Evolutionary conservation across 2,888 invertebrate genomes (phyloP).

Genomic region (Resseliella maxima): DNA sequence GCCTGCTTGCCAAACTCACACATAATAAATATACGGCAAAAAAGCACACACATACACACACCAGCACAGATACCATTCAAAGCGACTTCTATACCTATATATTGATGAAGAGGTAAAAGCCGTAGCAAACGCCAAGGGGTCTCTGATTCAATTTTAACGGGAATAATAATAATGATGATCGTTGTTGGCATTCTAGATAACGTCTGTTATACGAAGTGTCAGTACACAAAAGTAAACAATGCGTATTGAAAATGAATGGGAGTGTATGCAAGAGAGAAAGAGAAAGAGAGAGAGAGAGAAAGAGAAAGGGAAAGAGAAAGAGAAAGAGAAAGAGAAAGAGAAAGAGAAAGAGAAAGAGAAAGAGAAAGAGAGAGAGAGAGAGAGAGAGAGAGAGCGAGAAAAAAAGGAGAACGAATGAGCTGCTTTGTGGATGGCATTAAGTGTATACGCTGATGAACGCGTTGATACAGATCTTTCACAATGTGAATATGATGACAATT

Average conservation of each 20-base stretch:
- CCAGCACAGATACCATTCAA: neutral
- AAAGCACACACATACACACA: neutral
- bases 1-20: no score
- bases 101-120: neutral
- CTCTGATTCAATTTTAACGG: conserved; percentile 51
- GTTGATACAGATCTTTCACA: conserved; percentile 25
- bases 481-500: conserved; percentile 44
- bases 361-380: neutral
- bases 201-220: conserved; percentile 27
- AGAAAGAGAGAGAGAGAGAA: neutral
- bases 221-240: conserved; percentile 51
- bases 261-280: no score
- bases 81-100: neutral
- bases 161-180: conserved; percentile 31
- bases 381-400: neutral
- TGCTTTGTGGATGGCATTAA: conserved; percentile 1
- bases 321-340: neutral
- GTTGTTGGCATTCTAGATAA: conserved; percentile 45
- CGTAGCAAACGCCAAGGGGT: conserved; percentile 4
- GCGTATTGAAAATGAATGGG: neutral
- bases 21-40: neutral
- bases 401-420: neutral
- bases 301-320: no score
- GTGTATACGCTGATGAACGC: neutral
- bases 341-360: neutral